Evolutionary conservation across 2,113 vertebrate genomes (phyloP).

Genomic region (human (Homo sapiens)): DNA sequence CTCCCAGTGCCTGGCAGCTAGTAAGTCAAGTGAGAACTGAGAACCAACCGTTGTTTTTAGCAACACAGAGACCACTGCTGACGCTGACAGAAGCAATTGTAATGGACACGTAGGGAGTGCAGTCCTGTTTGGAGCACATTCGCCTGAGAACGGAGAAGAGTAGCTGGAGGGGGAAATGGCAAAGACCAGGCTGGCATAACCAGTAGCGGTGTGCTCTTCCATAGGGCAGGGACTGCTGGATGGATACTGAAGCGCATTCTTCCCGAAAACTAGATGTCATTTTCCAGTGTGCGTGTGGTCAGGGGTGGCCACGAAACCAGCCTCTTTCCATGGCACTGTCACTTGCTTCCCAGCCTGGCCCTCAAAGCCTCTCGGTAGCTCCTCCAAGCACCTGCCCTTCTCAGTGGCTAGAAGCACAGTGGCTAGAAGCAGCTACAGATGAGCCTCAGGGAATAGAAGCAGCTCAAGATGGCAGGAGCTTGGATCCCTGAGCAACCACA

Average conservation of each 20-base stretch:
- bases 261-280: background rate
- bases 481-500: background rate
- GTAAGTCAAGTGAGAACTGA: background rate
- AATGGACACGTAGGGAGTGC: background rate
- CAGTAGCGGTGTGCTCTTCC: accelerated
- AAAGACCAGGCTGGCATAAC: background rate
- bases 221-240: background rate
- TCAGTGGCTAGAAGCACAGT: background rate
- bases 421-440: background rate
- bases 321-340: background rate
- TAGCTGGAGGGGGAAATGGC: background rate
- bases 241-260: background rate
- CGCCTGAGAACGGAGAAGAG: background rate
- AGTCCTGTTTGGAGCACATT: background rate
- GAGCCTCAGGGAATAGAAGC: background rate
- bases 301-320: background rate
- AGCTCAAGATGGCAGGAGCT: background rate
- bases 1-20: background rate
- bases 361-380: background rate
- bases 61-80: background rate
- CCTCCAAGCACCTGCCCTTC: background rate
- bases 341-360: background rate
- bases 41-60: background rate
- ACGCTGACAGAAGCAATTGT: background rate
- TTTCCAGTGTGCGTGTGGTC: background rate